Evolutionary conservation across 2,888 invertebrate genomes (phyloP).

Genomic region (Boloria euphrosyne): DNA sequence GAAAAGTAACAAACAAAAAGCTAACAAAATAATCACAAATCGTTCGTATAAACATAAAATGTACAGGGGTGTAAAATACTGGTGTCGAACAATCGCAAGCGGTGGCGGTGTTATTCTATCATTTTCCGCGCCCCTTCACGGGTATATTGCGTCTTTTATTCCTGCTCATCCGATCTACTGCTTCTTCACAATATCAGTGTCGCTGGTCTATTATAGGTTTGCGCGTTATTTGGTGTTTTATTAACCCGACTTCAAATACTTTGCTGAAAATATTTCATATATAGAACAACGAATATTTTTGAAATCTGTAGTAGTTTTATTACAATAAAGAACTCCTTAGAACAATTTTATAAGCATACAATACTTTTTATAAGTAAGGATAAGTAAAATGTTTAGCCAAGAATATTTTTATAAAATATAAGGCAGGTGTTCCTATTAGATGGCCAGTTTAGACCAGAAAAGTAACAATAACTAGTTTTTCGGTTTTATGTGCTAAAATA

Average conservation of each 20-base stretch:
- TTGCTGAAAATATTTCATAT: too few species aligned
- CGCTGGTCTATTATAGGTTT: constrained; percentile 13
- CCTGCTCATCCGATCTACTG: constrained; percentile 47
- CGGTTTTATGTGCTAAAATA: not conserved
- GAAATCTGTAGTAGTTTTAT: too few species aligned
- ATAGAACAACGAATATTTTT: too few species aligned
- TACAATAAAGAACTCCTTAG: too few species aligned
- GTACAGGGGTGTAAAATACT: not conserved
- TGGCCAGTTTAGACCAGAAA: not conserved
- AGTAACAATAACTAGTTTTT: not conserved
- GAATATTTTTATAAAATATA: not conserved
- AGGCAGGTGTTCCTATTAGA: too few species aligned
- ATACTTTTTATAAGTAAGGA: too few species aligned
- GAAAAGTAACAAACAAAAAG: too few species aligned
- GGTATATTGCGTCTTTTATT: constrained; percentile 61
- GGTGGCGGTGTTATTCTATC: constrained; percentile 59
- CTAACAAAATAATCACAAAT: too few species aligned
- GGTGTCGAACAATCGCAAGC: constrained; percentile 55
- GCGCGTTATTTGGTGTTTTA: not conserved
- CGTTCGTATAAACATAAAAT: not conserved
- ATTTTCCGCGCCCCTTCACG: constrained; percentile 70
- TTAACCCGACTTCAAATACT: not conserved
- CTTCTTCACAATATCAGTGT: constrained; percentile 37
- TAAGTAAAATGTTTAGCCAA: not conserved
- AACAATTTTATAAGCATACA: too few species aligned